Evolutionary conservation across 2,888 invertebrate species (phyloP).

Genomic region (Pecten maximus): DNA sequence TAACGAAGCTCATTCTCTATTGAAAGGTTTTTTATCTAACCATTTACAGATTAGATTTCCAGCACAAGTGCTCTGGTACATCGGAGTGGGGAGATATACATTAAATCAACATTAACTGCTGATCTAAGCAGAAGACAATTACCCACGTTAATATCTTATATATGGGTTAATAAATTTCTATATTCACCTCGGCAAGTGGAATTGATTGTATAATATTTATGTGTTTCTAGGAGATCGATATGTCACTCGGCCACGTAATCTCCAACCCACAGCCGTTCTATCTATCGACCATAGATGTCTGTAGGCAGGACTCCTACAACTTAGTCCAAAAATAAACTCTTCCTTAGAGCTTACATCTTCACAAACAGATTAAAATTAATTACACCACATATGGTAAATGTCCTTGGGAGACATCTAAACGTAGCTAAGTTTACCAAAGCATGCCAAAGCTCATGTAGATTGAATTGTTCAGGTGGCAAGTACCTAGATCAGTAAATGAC

Average conservation of each 20-base stretch:
- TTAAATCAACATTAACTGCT: background rate
- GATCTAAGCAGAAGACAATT: background rate
- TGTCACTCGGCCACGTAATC: background rate
- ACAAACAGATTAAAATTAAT: background rate
- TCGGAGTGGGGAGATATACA: background rate
- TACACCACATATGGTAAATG: background rate
- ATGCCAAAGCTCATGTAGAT: background rate
- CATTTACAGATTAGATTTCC: background rate
- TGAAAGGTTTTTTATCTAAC: too few relatives aligned
- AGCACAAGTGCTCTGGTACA: background rate
- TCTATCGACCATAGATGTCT: background rate
- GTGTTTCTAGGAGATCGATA: background rate
- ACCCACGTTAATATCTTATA: background rate
- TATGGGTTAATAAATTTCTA: background rate
- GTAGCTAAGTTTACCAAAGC: background rate
- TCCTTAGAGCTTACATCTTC: background rate
- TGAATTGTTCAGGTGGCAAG: background rate
- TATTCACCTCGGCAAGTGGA: background rate
- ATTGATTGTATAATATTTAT: conserved; percentile 33
- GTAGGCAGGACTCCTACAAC: background rate
- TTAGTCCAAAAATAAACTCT: background rate
- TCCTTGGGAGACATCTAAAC: conserved; percentile 9
- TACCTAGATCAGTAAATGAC: background rate
- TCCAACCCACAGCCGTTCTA: background rate
- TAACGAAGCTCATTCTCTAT: too few relatives aligned